These are phyloP conservation scores for Seriola rivoliana DNA, from an alignment of 2,113 vertebrate genomes.

Conservation along the genomic window DNA sequence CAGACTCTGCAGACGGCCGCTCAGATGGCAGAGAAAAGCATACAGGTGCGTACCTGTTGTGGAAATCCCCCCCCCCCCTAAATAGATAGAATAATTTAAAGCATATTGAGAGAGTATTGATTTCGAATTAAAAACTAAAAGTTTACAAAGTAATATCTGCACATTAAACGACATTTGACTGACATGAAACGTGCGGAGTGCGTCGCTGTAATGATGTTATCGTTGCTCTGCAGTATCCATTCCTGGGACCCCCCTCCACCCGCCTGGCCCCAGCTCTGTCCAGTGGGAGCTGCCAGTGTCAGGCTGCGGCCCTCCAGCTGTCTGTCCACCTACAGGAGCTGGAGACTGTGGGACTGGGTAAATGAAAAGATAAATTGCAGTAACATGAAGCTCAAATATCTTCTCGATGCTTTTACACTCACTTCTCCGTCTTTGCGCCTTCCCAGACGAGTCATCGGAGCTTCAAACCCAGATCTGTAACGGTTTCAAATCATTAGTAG, in stretches of 20 bases:
- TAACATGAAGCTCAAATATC: not conserved
- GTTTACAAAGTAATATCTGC: too few relatives aligned
- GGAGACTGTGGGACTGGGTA: conserved; percentile 91
- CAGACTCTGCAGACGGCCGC: conserved; percentile 86
- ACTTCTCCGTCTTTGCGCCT: not conserved
- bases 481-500: conserved; percentile 90
- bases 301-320: conserved; percentile 91
- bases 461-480: conserved; percentile 94
- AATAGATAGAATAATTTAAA: too few relatives aligned
- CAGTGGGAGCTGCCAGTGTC: conserved; percentile 93
- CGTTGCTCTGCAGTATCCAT: conserved; percentile 88
- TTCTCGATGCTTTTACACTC: not conserved
- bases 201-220: not conserved
- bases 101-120: too few relatives aligned
- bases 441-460: conserved; percentile 92
- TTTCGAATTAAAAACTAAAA: too few relatives aligned
- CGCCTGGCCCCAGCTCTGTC: conserved; percentile 90
- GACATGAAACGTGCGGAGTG: too few relatives aligned
- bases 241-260: conserved; percentile 93
- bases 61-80: too few relatives aligned
- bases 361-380: too few relatives aligned
- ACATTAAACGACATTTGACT: too few relatives aligned
- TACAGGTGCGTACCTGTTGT: conserved; percentile 81
- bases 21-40: conserved; percentile 87
- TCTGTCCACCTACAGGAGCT: conserved; percentile 92